These are phyloP conservation scores for Bombus fervidus DNA, from an alignment of 1,140 invertebrate genomes.

Conservation along the genomic window DNA sequence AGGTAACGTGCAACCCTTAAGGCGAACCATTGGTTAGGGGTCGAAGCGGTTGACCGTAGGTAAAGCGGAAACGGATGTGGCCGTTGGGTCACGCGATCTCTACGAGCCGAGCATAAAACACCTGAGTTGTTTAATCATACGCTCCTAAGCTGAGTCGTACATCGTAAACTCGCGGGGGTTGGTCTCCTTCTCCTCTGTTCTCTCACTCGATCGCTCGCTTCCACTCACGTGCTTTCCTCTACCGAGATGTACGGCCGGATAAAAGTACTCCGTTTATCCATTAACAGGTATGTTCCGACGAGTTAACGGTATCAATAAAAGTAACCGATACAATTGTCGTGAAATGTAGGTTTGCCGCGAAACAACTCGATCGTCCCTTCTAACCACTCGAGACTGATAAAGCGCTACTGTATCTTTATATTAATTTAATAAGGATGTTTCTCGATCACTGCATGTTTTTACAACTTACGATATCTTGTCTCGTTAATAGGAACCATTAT, in stretches of 20 bases:
- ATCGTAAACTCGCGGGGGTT: slow-evolving; percentile 61
- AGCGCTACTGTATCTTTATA: neutral
- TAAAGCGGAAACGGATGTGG: slow-evolving; percentile 77
- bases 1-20: slow-evolving; percentile 71
- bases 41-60: slow-evolving; percentile 75
- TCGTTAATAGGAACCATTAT: neutral
- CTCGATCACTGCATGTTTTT: neutral
- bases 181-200: slow-evolving; percentile 13
- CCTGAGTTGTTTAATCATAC: slow-evolving; percentile 78
- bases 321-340: neutral
- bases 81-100: slow-evolving; percentile 76
- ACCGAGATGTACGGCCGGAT: slow-evolving; percentile 50
- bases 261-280: slow-evolving; percentile 60
- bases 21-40: slow-evolving; percentile 71
- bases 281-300: slow-evolving; percentile 57
- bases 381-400: neutral
- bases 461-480: neutral
- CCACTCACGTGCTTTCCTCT: neutral
- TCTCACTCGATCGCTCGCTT: neutral
- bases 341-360: neutral
- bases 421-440: neutral
- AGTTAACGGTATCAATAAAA: slow-evolving; percentile 15
- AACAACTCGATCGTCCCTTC: neutral
- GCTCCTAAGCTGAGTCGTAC: slow-evolving; percentile 60
- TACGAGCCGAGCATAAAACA: slow-evolving; percentile 75